phyloP scores from a whole-genome alignment of 30 jellyfish, hydroid and myxozoan species.

The Chrysaora quinquecirrha region DNA sequence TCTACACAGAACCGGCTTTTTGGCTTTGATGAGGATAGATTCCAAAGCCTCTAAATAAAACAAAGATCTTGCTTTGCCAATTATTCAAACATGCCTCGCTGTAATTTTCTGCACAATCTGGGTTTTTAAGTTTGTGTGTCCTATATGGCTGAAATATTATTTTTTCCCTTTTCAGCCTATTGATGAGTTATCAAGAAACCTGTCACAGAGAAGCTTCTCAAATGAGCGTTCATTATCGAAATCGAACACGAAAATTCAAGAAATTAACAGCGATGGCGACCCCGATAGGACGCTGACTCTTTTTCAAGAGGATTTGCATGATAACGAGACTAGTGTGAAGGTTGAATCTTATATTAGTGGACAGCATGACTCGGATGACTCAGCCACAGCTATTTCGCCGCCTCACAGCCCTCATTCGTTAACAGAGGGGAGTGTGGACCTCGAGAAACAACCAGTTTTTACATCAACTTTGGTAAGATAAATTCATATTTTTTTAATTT shows the following conservation, averaged over 20 bases:
- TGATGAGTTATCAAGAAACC: background rate
- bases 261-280: background rate
- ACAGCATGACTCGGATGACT: conserved; percentile 15
- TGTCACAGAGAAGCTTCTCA: background rate
- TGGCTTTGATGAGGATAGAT: too few relatives aligned
- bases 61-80: too few relatives aligned
- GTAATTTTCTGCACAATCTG: too few relatives aligned
- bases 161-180: too few relatives aligned
- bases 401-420: conserved; percentile 59
- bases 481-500: too few relatives aligned
- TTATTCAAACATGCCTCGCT: too few relatives aligned
- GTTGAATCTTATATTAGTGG: conserved; percentile 27
- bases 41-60: too few relatives aligned
- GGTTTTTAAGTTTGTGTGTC: too few relatives aligned
- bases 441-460: conserved; percentile 68
- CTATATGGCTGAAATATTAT: too few relatives aligned
- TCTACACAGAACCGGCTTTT: too few relatives aligned
- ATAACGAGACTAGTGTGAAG: conserved; percentile 38
- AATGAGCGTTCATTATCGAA: background rate
- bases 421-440: conserved; percentile 68
- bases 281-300: conserved; percentile 50
- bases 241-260: background rate
- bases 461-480: conserved; percentile 70
- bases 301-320: conserved; percentile 47
- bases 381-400: conserved; percentile 54